These are phyloP conservation scores for Nanorana parkeri DNA, from an alignment of 2,113 vertebrate genomes.

Conservation along the genomic window DNA sequence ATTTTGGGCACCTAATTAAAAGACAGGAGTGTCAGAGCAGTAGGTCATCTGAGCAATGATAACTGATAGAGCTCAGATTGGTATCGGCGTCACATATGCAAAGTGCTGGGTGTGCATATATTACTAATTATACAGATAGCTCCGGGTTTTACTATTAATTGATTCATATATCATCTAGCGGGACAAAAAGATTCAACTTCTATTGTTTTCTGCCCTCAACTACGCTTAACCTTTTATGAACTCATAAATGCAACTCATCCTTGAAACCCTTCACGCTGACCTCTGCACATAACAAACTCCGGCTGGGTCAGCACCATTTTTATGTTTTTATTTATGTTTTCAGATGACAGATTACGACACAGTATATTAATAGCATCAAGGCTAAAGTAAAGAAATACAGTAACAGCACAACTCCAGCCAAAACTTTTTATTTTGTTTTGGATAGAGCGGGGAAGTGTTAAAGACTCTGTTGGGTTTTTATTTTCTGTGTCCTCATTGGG, in stretches of 20 bases:
- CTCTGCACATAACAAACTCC: not conserved
- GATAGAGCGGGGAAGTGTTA: too few species aligned
- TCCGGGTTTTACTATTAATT: conserved; percentile 44
- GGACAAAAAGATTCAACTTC: conserved; percentile 38
- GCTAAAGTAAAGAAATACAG: too few species aligned
- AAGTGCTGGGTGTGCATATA: conserved; percentile 56
- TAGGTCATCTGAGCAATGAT: conserved; percentile 53
- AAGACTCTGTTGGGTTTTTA: too few species aligned
- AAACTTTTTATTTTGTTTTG: too few species aligned
- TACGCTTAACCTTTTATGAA: conserved; percentile 38
- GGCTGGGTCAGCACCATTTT: too few species aligned
- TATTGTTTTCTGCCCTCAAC: conserved; percentile 28
- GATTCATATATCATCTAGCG: conserved; percentile 54
- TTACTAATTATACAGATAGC: conserved; percentile 56
- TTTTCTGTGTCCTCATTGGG: too few species aligned
- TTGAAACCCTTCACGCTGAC: not conserved
- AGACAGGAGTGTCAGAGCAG: conserved; percentile 26
- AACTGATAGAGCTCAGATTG: conserved; percentile 45
- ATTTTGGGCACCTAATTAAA: conserved; percentile 51
- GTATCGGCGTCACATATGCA: conserved; percentile 52
- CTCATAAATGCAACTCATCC: conserved; percentile 2
- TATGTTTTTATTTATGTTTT: too few species aligned
- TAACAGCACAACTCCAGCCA: too few species aligned
- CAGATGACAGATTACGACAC: too few species aligned
- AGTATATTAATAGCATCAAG: too few species aligned